Conservation (phyloP, 1,140 invertebrate species). For the Drosophila busckii region DNA sequence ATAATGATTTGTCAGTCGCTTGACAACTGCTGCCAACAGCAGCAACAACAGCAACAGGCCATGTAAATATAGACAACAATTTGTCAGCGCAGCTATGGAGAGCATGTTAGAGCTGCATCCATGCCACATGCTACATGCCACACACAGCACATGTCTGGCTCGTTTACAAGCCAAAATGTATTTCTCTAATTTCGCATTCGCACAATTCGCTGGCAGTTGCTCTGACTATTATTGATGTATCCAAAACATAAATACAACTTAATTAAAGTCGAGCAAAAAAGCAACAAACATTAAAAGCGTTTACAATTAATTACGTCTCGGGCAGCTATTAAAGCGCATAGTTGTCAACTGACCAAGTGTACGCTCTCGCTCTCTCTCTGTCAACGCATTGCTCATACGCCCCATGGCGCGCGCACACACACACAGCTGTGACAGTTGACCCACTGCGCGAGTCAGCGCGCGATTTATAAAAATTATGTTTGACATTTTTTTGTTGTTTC, state of each 20-base stretch:
- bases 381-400: conserved; percentile 63
- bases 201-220: conserved; percentile 19
- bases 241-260: conserved; percentile 75
- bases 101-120: conserved; percentile 16
- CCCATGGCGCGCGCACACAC: conserved; percentile 45
- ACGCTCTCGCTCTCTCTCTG: conserved; percentile 8
- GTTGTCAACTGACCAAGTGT: conserved; percentile 4
- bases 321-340: conserved; percentile 40
- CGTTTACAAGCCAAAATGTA: no score
- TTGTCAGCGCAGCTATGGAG: conserved; percentile 43
- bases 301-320: conserved; percentile 68
- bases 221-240: conserved; percentile 21
- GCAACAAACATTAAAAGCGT: conserved; percentile 61
- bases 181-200: conserved; percentile 32
- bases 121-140: no score
- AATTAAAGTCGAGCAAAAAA: conserved; percentile 56
- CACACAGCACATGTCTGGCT: conserved; percentile 36
- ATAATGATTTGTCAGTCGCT: conserved; percentile 64
- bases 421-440: conserved; percentile 38
- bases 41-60: conserved; percentile 49
- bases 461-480: conserved; percentile 35
- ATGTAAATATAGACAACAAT: conserved; percentile 68
- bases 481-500: conserved; percentile 43
- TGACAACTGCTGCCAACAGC: conserved; percentile 53
- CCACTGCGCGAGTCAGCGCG: conserved; percentile 33